Percentiles rank a stretch among this genome's conserved stretches.
phyloP scores from a whole-genome alignment of 2,113 vertebrate species.

The Chelonoidis abingdonii region DNA sequence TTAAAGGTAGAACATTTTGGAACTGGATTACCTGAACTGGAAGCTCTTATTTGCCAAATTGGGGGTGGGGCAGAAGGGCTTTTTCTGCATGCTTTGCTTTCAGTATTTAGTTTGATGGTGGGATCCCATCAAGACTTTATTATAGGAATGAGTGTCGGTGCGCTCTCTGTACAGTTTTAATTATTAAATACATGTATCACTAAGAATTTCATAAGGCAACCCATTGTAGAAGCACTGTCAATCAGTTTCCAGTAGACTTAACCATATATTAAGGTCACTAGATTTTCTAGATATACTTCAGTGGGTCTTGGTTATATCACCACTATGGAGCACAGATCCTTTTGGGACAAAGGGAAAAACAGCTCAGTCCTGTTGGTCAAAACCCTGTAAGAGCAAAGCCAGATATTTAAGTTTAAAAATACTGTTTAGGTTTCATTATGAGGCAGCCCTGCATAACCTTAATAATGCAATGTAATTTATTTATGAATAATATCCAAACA shows the following conservation, averaged over 20 bases:
- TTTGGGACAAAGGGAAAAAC: not conserved
- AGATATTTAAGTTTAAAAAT: not conserved
- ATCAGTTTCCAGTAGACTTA: not conserved
- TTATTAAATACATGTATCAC: not conserved
- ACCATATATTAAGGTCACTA: not conserved
- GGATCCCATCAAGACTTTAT: not conserved
- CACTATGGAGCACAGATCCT: not conserved
- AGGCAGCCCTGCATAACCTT: not conserved
- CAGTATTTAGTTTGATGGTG: not conserved
- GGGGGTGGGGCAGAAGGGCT: accelerated
- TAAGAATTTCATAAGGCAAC: too few species aligned
- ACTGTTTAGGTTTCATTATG: not conserved
- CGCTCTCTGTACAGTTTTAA: not conserved
- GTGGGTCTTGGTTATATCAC: not conserved
- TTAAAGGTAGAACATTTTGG: not conserved
- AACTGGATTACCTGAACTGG: not conserved
- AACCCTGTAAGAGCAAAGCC: not conserved
- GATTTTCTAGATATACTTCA: not conserved
- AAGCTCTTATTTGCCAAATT: not conserved
- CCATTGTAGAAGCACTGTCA: not conserved
- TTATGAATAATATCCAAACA: not conserved
- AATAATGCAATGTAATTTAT: not conserved
- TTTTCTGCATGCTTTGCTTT: not conserved
- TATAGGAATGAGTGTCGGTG: not conserved
- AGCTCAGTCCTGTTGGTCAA: not conserved